Percentiles rank a stretch among this genome's conserved stretches.
These are phyloP conservation scores for Oreochromis aureus DNA, from an alignment of 2,113 vertebrate species.

Conservation along the genomic window DNA sequence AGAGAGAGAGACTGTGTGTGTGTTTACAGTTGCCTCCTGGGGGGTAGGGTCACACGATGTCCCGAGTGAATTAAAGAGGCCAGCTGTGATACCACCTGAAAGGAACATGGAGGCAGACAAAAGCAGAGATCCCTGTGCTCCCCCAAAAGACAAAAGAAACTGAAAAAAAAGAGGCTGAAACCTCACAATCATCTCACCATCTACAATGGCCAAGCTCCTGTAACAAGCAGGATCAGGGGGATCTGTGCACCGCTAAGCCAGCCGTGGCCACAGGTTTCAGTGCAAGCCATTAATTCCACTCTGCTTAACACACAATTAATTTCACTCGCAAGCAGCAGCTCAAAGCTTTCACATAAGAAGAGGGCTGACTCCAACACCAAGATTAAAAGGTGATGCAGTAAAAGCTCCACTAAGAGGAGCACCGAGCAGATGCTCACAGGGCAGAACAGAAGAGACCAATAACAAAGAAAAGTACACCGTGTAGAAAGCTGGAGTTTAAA, in stretches of 20 bases:
- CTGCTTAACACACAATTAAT: constrained; percentile 73
- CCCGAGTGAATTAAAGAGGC: constrained; percentile 80
- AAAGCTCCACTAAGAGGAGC: constrained; percentile 34
- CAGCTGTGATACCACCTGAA: constrained; percentile 93
- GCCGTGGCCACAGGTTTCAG: constrained; percentile 62
- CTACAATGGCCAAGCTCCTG: constrained; percentile 70
- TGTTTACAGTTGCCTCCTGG: constrained; percentile 68
- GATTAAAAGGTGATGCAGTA: constrained; percentile 60
- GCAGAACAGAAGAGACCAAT: constrained; percentile 18
- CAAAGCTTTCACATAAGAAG: constrained; percentile 53
- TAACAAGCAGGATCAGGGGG: constrained; percentile 75
- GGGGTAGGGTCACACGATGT: constrained; percentile 64
- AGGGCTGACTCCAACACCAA: constrained; percentile 38
- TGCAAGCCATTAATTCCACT: constrained; percentile 73
- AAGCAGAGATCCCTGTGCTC: constrained; percentile 74
- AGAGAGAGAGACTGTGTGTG: background rate
- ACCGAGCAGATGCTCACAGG: constrained; percentile 56
- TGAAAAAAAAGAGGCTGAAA: constrained; percentile 74
- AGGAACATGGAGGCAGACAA: constrained; percentile 79
- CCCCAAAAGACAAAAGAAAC: constrained; percentile 77
- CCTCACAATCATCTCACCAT: constrained; percentile 71
- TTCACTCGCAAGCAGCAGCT: constrained; percentile 59
- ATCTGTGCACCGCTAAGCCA: constrained; percentile 66
- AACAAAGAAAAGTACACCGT: constrained; percentile 28
- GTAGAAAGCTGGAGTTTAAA: constrained; percentile 8